These are phyloP conservation scores for Drosophila littoralis DNA, from an alignment of 1,140 invertebrate genomes.

Conservation along the genomic window DNA sequence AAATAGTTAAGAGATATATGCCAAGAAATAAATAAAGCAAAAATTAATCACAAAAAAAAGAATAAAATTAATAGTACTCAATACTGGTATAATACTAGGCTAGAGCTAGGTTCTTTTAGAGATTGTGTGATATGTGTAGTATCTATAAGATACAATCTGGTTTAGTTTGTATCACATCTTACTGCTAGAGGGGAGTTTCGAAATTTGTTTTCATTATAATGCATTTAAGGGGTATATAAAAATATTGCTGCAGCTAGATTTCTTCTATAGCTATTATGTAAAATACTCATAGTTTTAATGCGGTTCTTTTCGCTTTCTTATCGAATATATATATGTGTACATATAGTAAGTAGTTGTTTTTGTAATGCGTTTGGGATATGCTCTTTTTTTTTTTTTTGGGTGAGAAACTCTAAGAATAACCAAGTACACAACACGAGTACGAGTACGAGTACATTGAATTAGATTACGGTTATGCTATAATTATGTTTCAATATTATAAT, in stretches of 20 bases:
- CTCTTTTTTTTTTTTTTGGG: slow-evolving; percentile 44
- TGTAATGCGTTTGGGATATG: slow-evolving; percentile 52
- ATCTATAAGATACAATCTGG: slow-evolving; percentile 48
- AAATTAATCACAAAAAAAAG: slow-evolving; percentile 52
- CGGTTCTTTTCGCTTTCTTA: slow-evolving; percentile 35
- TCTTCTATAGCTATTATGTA: slow-evolving; percentile 17
- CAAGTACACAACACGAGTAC: slow-evolving; percentile 67
- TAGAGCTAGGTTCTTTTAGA: slow-evolving; percentile 24
- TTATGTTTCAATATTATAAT: slow-evolving; percentile 55
- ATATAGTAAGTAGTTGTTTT: slow-evolving; percentile 24
- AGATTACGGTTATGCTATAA: slow-evolving; percentile 58
- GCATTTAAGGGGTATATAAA: slow-evolving; percentile 21
- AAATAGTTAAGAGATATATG: slow-evolving; percentile 27
- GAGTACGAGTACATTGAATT: slow-evolving; percentile 61
- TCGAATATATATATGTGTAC: slow-evolving; percentile 14
- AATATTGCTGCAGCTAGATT: slow-evolving; percentile 32
- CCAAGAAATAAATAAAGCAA: slow-evolving; percentile 58
- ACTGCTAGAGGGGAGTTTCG: slow-evolving; percentile 45
- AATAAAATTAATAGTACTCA: slow-evolving; percentile 14
- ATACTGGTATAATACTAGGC: slow-evolving; percentile 43
- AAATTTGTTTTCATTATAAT: slow-evolving; percentile 8
- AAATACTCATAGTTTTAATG: slow-evolving; percentile 26
- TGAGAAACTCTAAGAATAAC: slow-evolving; percentile 69
- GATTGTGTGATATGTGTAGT: slow-evolving; percentile 34
- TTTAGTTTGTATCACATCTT: slow-evolving; percentile 54